Evolutionary conservation across 2,797 vertebrate species (phyloP).

Genomic region (Syncerus caffer): DNA sequence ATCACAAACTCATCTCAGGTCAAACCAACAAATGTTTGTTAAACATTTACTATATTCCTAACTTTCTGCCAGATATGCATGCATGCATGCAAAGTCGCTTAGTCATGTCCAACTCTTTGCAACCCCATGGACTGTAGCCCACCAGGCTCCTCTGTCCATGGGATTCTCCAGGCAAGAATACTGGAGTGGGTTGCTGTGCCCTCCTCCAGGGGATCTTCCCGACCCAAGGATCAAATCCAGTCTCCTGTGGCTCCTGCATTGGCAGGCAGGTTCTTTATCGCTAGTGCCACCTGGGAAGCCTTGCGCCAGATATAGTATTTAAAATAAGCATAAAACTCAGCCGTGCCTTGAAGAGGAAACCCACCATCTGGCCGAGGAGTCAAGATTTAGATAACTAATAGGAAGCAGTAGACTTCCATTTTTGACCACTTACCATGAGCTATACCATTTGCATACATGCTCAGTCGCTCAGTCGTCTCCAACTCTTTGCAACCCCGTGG

Average conservation of each 20-base stretch:
- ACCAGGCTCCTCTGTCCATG: not conserved
- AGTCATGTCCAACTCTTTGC: not conserved
- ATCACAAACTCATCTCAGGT: not conserved
- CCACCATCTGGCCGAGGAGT: not conserved
- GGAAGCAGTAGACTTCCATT: not conserved
- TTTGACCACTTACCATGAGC: not conserved
- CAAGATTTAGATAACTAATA: not conserved
- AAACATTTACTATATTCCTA: not conserved
- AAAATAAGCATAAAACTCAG: not conserved
- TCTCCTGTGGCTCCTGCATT: not conserved
- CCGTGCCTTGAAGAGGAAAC: not conserved
- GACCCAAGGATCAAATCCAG: not conserved
- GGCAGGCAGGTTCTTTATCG: not conserved
- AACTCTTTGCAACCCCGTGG: not conserved
- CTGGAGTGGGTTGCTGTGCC: not conserved
- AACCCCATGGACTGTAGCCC: not conserved
- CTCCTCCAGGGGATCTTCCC: not conserved
- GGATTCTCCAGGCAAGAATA: not conserved
- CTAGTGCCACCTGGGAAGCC: not conserved
- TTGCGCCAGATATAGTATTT: not conserved
- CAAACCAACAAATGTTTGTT: slow-evolving; percentile 31
- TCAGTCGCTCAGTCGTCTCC: not conserved
- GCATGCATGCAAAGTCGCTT: not conserved
- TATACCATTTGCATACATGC: not conserved
- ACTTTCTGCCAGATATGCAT: not conserved